Evolutionary conservation across 2,113 vertebrate species (phyloP).

Genomic region (Gila orcuttii): DNA sequence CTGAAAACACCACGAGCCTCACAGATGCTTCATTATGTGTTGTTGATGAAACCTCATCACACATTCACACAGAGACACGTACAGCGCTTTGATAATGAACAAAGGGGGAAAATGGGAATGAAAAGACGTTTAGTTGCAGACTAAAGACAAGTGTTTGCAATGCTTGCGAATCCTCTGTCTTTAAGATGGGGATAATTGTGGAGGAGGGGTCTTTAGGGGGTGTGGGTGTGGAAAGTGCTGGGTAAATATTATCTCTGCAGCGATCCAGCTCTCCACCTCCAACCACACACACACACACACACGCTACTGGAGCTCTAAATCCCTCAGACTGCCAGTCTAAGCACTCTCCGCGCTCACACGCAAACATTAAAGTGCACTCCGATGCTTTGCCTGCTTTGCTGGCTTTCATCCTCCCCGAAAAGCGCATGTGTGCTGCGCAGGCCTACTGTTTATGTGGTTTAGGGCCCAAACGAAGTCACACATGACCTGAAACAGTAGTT

Average conservation of each 20-base stretch:
- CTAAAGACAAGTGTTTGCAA: constrained; percentile 58
- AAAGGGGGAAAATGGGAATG: not conserved
- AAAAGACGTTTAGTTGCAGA: not conserved
- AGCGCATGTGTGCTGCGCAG: not conserved
- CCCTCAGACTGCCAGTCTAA: constrained; percentile 77
- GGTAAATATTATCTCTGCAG: constrained; percentile 73
- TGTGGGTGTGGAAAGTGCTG: constrained; percentile 48
- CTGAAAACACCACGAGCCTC: no score
- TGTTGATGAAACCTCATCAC: not conserved
- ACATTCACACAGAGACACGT: not conserved
- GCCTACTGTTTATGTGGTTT: constrained; percentile 47
- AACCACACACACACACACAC: constrained; percentile 35
- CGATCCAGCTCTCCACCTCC: constrained; percentile 66
- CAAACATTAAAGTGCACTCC: constrained; percentile 1
- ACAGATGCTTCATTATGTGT: not conserved
- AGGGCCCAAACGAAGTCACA: constrained; percentile 30
- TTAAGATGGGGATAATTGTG: constrained; percentile 68
- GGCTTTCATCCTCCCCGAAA: constrained; percentile 26
- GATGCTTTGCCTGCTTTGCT: constrained; percentile 13
- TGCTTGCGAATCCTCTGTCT: constrained; percentile 56
- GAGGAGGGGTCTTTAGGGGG: constrained; percentile 32
- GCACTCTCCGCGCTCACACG: constrained; percentile 68
- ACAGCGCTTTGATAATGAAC: constrained; percentile 9
- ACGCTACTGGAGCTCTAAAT: constrained; percentile 65
- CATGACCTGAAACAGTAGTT: constrained; percentile 48